Base-by-base conservation (phyloP, 2,888 invertebrate species). In the Nysson spinosus region DNA sequence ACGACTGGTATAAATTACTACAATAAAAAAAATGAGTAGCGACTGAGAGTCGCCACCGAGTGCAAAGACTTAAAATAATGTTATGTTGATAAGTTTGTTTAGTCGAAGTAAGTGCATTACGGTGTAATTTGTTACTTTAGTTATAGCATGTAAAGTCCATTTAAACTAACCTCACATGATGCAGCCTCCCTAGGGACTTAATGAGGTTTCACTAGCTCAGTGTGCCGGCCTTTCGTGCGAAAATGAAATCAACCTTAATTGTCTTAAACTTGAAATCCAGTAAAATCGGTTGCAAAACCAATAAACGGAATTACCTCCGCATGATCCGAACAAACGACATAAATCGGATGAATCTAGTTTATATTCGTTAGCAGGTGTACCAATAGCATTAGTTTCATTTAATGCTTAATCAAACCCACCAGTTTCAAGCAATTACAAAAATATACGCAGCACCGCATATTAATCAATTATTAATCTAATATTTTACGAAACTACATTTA, bases 251-350 rank as follows among this genome's bases (percentile, higher is more conserved):
- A 57, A 42, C 43, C 30, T 44, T 73, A 72, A 72, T 73, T 69
- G 64, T 40, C 50, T 64, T 62, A 57, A 72, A 69, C 64, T 72
- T 72, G 17, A 51, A 61, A 72, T 60, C 64, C 51, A 51, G 57
- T 72, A 60, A 72, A 60, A 69, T 72, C 54, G 50, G 54, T 55
- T 49, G 58, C 57, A 61, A 61, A 72, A 57, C 57, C 57, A 40
- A 49, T 61, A 64, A 72, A 69, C 47, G 47, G 60, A 60, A 72
- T 72, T 72, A 69, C 56, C 50, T 46, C 22, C 11, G 14, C 30
- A 5, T 26, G 26, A 43, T 9, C 42, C 9, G 40, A 11, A 37
- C n/a, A 50, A 20, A 51, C n/a, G n/a, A n/a, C n/a, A n/a, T n/a
- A n/a, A n/a, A n/a, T n/a, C n/a, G n/a, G n/a, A n/a, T n/a, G n/a